Conservation (phyloP, 2,888 invertebrate species). For the Hypomecis punctinalis region DNA sequence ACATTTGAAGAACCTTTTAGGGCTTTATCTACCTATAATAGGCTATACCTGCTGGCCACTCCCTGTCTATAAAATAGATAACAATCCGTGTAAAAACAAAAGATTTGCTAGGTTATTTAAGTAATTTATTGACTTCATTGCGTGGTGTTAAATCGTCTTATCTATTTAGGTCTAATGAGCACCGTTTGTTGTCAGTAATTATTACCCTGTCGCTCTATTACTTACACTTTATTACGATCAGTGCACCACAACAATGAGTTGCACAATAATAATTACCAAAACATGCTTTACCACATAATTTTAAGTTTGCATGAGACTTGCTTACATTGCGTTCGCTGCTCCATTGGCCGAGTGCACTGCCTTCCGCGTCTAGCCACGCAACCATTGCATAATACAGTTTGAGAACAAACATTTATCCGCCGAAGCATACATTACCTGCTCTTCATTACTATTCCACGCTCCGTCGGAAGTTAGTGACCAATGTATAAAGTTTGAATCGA, state of each 20-base stretch:
- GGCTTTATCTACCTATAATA: no score
- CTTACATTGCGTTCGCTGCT: constrained; percentile 70
- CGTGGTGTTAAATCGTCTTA: no score
- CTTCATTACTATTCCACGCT: neutral
- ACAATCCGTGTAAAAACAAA: no score
- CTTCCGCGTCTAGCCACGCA: constrained; percentile 79
- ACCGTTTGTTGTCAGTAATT: no score
- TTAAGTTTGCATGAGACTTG: constrained; percentile 58
- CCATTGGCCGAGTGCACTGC: constrained; percentile 78
- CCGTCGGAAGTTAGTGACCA: constrained; percentile 20
- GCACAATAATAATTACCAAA: constrained; percentile 38
- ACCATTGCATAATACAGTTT: constrained; percentile 66
- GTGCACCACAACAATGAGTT: constrained; percentile 25
- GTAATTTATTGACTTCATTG: no score
- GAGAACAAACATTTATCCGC: constrained; percentile 31
- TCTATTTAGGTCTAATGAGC: no score
- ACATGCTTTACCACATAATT: constrained; percentile 43
- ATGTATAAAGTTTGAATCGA: constrained; percentile 46
- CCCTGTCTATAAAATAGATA: no score
- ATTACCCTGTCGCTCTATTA: neutral
- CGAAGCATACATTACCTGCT: constrained; percentile 34
- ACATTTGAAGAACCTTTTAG: no score
- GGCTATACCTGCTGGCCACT: no score
- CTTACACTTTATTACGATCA: constrained; percentile 8
- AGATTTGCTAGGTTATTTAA: no score